Evolutionary conservation across 2,888 invertebrate genomes (phyloP).

Genomic region (Nemapogon koenigi): DNA sequence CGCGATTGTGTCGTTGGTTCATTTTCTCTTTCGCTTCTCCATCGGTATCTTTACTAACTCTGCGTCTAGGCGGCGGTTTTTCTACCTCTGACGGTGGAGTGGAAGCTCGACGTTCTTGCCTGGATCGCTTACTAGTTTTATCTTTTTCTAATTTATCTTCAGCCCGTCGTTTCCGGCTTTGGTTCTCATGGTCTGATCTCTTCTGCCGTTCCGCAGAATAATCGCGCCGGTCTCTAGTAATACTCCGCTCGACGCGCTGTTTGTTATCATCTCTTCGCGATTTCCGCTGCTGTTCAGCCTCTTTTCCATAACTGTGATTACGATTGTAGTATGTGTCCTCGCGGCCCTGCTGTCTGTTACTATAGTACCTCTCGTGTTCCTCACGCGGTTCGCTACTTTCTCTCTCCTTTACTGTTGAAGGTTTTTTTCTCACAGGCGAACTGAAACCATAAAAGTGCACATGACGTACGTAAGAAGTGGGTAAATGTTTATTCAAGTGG

Average conservation of each 20-base stretch:
- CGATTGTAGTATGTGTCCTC: constrained; percentile 30
- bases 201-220: constrained; percentile 28
- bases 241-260: background rate
- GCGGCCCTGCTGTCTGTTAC: constrained; percentile 47
- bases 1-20: constrained; percentile 10
- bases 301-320: constrained; percentile 44
- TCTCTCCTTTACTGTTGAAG: constrained; percentile 30
- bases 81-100: constrained; percentile 28
- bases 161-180: constrained; percentile 17
- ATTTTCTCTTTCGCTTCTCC: constrained; percentile 27
- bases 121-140: constrained; percentile 27
- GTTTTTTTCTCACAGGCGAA: constrained; percentile 40
- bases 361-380: constrained; percentile 30
- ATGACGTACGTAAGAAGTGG: too few relatives aligned
- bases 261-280: background rate
- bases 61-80: constrained; percentile 22
- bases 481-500: background rate
- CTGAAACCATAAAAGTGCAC: too few relatives aligned
- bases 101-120: constrained; percentile 30
- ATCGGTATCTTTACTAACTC: too few relatives aligned
- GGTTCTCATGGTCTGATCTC: constrained; percentile 10
- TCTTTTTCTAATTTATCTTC: constrained; percentile 28
- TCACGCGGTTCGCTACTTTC: background rate
- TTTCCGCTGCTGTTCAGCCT: background rate
- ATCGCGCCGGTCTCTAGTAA: constrained; percentile 15